Base-by-base conservation (phyloP, 2,113 vertebrate genomes). In the Lophotis ruficrista region DNA sequence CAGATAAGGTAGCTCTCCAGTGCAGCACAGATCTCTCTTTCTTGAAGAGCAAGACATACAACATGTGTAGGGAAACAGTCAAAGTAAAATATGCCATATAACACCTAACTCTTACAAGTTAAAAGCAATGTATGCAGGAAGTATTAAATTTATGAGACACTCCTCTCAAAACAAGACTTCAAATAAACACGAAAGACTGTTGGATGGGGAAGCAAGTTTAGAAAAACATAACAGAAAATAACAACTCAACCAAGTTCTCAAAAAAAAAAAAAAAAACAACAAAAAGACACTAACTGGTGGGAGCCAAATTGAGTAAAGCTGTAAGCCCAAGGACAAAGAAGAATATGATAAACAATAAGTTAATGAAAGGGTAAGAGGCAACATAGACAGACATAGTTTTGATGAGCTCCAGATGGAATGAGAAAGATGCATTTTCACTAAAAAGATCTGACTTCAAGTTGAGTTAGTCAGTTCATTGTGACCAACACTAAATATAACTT, bases 31-130 rank as follows among this genome's bases (percentile, higher is more conserved):
- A 60, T 10, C 33, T 45, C 14, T 38, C 2, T 27, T 27, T 38
- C 81, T 43, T 22, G 14, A 94, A 28, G 7, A 41, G n/a, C 21
- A 78, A 57, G 30, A 70, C 10, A 20, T 3, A 2, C 9, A 61
- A 71, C 2, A 0, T 1, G 7, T 4, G 8, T 4, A 72, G 22
- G 10, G 57, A 83, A n/a, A 66, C 4, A 18, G 9, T n/a, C 24
- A 31, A 80, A n/a, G 8, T 48, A 31, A 61, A 91, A 60, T 11
- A 47, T 12, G 22, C 5, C 62, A 37, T 3, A 13, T 22, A 57
- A 69, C 25, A 57, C 3, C 14, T 30, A 54, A 11, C 87, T 65
- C 56, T 70, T 70, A 68, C 8, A 83, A 30, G 16, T 53, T 69
- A 56, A 50, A 41, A 66, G 54, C 3, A 88, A 70, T 3, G 10